Evolutionary conservation across 2,797 vertebrate genomes (phyloP).

Genomic region (Pseudocheirus occidentalis): DNA sequence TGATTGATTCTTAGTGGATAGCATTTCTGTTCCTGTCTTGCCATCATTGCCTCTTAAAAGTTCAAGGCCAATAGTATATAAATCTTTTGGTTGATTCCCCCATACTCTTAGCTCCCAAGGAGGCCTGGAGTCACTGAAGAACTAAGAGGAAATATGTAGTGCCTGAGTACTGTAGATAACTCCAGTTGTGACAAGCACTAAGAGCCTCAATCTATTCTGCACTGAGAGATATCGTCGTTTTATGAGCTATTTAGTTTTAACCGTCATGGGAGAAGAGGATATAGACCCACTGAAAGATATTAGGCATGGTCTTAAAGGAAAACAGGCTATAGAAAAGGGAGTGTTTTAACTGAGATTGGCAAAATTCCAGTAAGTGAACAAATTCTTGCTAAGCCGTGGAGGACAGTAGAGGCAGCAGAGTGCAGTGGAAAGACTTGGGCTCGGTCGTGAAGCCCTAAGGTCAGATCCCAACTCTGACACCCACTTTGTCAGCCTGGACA

Average conservation of each 20-base stretch:
- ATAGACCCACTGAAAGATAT: conserved; percentile 10
- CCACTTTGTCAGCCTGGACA: not conserved
- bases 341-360: not conserved
- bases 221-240: not conserved
- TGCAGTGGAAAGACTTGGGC: not conserved
- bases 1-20: conserved; percentile 8
- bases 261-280: conserved; percentile 29
- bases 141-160: conserved; percentile 32
- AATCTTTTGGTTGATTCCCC: not conserved
- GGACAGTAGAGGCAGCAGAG: conserved; percentile 17
- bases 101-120: not conserved
- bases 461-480: conserved; percentile 25
- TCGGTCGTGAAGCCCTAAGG: not conserved
- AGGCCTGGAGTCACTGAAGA: conserved; percentile 15
- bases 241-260: conserved; percentile 41
- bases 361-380: not conserved
- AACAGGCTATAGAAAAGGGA: conserved; percentile 36
- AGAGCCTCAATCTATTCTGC: conserved; percentile 11
- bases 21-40: not conserved
- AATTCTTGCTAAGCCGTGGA: not conserved
- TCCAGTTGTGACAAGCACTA: not conserved
- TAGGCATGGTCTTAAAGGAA: conserved; percentile 21
- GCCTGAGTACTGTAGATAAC: not conserved
- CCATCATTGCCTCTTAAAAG: conserved; percentile 10
- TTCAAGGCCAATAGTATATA: conserved; percentile 8